A percentile compares a stretch with the other conserved stretches of the same genome.
Evolutionary conservation across 2,113 vertebrate genomes (phyloP).

Genomic region (Larimichthys polyactis): DNA sequence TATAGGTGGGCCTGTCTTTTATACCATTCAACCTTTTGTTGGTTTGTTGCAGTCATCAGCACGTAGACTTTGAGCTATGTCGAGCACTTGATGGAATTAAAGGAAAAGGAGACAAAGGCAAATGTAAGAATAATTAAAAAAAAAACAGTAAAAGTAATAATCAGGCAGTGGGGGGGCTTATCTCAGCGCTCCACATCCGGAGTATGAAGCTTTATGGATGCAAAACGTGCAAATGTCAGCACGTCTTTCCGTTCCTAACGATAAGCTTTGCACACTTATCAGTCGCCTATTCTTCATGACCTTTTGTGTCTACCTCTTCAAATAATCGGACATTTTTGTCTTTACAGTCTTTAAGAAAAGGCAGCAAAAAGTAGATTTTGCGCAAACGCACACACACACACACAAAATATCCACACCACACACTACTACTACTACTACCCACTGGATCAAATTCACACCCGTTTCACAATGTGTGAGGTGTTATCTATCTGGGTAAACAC

Average conservation of each 20-base stretch:
- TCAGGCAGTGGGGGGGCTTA: slow-evolving; percentile 31
- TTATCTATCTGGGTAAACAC: slow-evolving; percentile 64
- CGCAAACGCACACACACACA: background rate
- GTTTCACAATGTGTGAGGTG: slow-evolving; percentile 48
- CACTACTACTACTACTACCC: background rate
- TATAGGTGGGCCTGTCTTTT: background rate
- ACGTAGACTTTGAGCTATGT: background rate
- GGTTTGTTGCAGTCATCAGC: slow-evolving; percentile 8
- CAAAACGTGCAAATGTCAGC: slow-evolving; percentile 33
- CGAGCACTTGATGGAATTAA: slow-evolving; percentile 5
- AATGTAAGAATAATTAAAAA: background rate
- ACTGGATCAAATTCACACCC: slow-evolving; percentile 43
- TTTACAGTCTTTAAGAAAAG: slow-evolving; percentile 13
- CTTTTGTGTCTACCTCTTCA: background rate
- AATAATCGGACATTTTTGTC: slow-evolving; percentile 21
- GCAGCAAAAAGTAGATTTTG: slow-evolving; percentile 20
- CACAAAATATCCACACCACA: background rate
- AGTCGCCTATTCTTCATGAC: slow-evolving; percentile 3
- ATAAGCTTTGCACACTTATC: slow-evolving; percentile 20
- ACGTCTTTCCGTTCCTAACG: slow-evolving; percentile 21
- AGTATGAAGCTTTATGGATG: slow-evolving; percentile 19
- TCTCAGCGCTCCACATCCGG: slow-evolving; percentile 43
- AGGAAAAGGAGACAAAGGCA: slow-evolving; percentile 24
- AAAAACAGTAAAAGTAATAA: slow-evolving; percentile 10
- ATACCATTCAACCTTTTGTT: slow-evolving; percentile 4